These are phyloP conservation scores for Pristionchus exspectatus DNA, from an alignment of 2,888 invertebrate species.

Conservation along the genomic window DNA sequence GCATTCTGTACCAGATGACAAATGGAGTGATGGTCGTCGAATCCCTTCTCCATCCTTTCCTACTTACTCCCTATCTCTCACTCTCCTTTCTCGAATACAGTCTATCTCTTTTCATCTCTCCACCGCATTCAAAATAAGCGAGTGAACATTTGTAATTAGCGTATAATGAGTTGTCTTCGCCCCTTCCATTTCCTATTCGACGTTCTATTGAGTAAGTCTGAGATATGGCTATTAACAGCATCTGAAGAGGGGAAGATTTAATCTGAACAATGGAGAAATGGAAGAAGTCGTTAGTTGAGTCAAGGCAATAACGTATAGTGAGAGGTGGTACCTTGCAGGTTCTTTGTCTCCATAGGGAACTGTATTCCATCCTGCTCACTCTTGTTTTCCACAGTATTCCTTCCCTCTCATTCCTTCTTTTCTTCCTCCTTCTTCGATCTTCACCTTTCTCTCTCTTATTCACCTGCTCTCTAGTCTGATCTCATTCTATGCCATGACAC, in stretches of 20 bases:
- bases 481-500: background rate
- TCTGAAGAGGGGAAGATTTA: background rate
- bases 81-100: background rate
- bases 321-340: background rate
- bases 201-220: background rate
- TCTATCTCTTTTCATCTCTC: slow-evolving; percentile 4
- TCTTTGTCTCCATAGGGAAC: slow-evolving; percentile 20
- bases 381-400: background rate
- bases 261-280: background rate
- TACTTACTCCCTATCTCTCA: background rate
- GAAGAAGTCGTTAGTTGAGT: background rate
- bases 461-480: slow-evolving; percentile 13
- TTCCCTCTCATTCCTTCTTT: background rate
- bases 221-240: background rate
- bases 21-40: background rate
- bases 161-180: background rate
- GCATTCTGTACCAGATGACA: background rate
- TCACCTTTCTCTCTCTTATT: background rate
- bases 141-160: background rate
- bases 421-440: background rate
- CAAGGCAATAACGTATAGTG: background rate
- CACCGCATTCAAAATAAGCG: background rate
- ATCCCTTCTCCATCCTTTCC: background rate
- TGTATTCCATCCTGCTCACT: background rate
- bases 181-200: background rate